Evolutionary conservation across 2,797 vertebrate species (phyloP).

Genomic region (Sebastolobus altivelis): DNA sequence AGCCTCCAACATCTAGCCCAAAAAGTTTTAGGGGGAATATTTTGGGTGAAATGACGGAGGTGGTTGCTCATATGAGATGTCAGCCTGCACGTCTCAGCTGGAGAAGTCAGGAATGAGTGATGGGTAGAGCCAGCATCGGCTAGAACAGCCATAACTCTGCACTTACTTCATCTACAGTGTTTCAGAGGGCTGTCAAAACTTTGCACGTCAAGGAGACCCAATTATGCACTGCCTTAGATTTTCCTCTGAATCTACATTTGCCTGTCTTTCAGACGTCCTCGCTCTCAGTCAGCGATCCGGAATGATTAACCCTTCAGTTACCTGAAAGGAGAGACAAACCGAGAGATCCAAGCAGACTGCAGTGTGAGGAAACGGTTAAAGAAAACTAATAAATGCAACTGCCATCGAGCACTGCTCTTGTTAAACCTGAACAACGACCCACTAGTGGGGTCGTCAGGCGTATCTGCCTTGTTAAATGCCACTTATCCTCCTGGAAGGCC

Average conservation of each 20-base stretch:
- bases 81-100: slow-evolving; percentile 37
- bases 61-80: slow-evolving; percentile 29
- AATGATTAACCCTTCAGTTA: slow-evolving; percentile 25
- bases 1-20: background rate
- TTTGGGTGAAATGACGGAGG: slow-evolving; percentile 37
- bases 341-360: background rate
- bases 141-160: slow-evolving; percentile 34
- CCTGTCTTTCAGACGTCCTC: background rate
- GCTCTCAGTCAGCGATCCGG: slow-evolving; percentile 17
- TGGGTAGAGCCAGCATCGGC: slow-evolving; percentile 41
- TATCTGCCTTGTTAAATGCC: slow-evolving; percentile 44
- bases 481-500: slow-evolving; percentile 26
- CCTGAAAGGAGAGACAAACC: slow-evolving; percentile 1
- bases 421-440: slow-evolving; percentile 23
- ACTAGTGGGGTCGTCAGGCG: slow-evolving; percentile 8
- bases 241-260: slow-evolving; percentile 20
- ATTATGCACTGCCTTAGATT: background rate
- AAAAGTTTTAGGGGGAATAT: slow-evolving; percentile 26
- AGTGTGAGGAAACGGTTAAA: background rate
- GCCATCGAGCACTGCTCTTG: background rate
- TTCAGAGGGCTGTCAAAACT: slow-evolving; percentile 45
- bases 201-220: slow-evolving; percentile 30
- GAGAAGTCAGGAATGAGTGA: slow-evolving; percentile 42
- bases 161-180: slow-evolving; percentile 28
- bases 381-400: slow-evolving; percentile 4